A percentile compares a stretch with the other conserved stretches of the same genome.
These are phyloP conservation scores for Lasioglossum villosulum DNA, from an alignment of 2,888 invertebrate genomes.

Conservation along the genomic window DNA sequence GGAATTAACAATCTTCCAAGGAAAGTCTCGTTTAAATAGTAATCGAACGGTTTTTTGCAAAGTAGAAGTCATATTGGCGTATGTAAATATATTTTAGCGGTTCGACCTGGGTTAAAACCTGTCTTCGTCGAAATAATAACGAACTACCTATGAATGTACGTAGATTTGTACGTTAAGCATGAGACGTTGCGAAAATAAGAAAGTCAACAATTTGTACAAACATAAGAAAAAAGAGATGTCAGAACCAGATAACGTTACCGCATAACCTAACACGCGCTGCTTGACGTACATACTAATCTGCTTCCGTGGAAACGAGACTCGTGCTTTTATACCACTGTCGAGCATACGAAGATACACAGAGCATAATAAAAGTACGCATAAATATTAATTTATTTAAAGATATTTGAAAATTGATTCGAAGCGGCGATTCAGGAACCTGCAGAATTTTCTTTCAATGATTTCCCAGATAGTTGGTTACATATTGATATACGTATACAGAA, in stretches of 20 bases:
- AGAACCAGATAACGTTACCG: background rate
- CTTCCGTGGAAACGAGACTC: constrained; percentile 32
- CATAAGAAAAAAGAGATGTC: background rate
- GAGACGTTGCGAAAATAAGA: background rate
- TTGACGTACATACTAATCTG: background rate
- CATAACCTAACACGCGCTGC: constrained; percentile 19
- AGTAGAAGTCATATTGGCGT: constrained; percentile 42
- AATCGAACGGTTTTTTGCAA: constrained; percentile 25
- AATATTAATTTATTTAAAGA: background rate
- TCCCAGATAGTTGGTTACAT: background rate
- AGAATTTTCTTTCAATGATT: background rate
- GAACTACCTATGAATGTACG: background rate
- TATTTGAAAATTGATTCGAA: background rate
- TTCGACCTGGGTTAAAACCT: constrained; percentile 22
- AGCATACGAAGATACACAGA: background rate
- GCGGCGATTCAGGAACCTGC: background rate
- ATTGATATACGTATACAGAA: too few relatives aligned
- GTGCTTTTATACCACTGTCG: constrained; percentile 33
- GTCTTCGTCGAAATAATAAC: background rate
- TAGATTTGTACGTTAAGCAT: background rate
- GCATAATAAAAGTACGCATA: background rate
- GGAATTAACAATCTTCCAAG: background rate
- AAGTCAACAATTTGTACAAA: constrained; percentile 1
- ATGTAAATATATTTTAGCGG: background rate
- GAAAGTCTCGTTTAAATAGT: constrained; percentile 27